phyloP scores from a whole-genome alignment of 2,113 vertebrate species.

The Mus pahari region DNA sequence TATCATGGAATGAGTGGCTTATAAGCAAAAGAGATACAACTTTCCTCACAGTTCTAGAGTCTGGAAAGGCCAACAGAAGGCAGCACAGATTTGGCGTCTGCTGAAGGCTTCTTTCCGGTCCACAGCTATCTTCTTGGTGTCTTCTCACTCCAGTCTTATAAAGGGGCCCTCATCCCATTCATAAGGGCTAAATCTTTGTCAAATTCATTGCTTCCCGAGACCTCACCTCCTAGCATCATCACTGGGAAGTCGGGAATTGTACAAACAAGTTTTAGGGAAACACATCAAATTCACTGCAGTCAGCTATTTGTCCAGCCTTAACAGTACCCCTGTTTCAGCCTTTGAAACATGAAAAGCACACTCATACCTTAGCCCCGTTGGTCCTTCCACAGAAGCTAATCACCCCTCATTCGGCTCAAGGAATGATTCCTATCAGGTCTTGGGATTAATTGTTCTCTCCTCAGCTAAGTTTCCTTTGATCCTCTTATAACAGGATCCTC shows the following conservation, averaged over 20 bases:
- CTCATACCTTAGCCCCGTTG: not conserved
- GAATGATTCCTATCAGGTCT: not conserved
- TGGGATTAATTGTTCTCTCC: not conserved
- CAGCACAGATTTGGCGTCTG: not conserved
- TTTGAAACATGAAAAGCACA: not conserved
- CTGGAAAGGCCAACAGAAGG: not conserved
- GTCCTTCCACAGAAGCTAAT: not conserved
- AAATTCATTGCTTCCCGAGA: not conserved
- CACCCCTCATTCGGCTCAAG: not conserved
- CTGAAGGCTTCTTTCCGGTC: not conserved
- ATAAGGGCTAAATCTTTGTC: not conserved
- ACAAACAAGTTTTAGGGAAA: not conserved
- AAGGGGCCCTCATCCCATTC: not conserved
- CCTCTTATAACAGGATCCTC: not conserved
- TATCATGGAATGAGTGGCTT: not conserved
- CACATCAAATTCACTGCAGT: not conserved
- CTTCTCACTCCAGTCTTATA: not conserved
- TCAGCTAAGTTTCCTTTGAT: constrained; percentile 16
- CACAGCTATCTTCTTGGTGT: not conserved
- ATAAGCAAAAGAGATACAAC: not conserved
- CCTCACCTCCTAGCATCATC: not conserved
- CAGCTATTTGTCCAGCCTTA: not conserved
- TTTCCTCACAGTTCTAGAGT: not conserved
- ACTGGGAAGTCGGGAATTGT: not conserved
- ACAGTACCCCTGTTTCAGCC: not conserved